Base-by-base conservation (phyloP, 2,888 invertebrate genomes). In the Abscondita cerata region DNA sequence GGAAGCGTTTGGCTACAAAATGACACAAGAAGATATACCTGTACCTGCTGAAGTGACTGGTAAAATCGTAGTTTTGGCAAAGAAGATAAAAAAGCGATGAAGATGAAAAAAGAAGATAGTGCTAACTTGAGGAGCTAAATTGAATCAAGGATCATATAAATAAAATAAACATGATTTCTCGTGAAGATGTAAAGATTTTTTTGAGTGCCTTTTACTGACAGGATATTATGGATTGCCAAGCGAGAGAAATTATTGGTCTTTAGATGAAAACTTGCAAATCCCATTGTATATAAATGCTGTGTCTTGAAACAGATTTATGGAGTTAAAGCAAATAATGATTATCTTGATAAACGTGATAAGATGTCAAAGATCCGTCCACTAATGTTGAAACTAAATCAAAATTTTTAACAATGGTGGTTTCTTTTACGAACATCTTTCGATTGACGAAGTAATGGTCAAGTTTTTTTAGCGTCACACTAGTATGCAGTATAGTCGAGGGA, bases 181-280 rank as follows among this genome's bases (percentile, higher is more conserved):
- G 13, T 18, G 38, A 15, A n/a, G 38, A 38, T 18, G 12, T 38
- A 52, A 36, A 38, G 36, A 18, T 36, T 31, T 51, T 51, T 16
- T 15, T 50, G 25, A 6, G 6, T 31, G 31, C 16, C 13, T 33
- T 50, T 9, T 33, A 33, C 16, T 33, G 11, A 50, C 33, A 6
- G 50, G 50, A 3, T 50, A 50, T 15, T 33, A 50, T 19, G 16
- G 16, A 33, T 15, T 50, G 33, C 50, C 33, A n/a, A 31, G 38
- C 19, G 51, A 36, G 18, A 16, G 51, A 31, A 31, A 31, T 3
- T 36, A 51, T 19, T 51, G 51, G 51, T 19, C 18, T 13, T 15
- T 51, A 6, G 51, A 51, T 12, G 36, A 51, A 31, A 16, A 51
- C 34, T 50, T 33, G 19, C 4, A 36, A 11, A 9, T 36, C 4